Conservation (phyloP, 2,888 invertebrate genomes). For the Xestia sexstrigata region DNA sequence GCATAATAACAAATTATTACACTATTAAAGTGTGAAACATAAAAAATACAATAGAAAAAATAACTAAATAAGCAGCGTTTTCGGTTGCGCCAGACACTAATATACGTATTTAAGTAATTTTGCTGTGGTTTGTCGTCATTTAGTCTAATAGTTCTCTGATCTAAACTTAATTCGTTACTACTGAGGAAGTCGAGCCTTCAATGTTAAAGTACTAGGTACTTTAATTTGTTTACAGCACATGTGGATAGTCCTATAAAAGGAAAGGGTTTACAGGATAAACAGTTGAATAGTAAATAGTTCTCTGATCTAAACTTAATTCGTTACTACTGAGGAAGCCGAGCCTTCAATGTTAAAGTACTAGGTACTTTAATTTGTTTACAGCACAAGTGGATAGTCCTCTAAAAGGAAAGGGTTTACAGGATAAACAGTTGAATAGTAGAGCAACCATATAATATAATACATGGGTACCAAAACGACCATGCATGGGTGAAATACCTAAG, state of each 20-base stretch:
- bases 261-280: background rate
- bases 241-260: background rate
- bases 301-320: conserved; percentile 53
- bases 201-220: background rate
- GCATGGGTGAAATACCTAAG: background rate
- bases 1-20: conserved; percentile 56
- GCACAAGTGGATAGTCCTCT: background rate
- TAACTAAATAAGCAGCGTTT: conserved; percentile 44
- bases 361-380: background rate
- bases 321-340: conserved; percentile 32
- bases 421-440: background rate
- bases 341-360: conserved; percentile 2
- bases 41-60: conserved; percentile 45
- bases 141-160: conserved; percentile 48
- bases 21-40: conserved; percentile 49
- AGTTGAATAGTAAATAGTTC: conserved; percentile 43
- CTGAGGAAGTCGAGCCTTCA: conserved; percentile 26
- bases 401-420: background rate
- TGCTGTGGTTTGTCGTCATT: conserved; percentile 31
- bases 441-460: background rate
- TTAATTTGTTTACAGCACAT: background rate
- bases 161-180: conserved; percentile 49
- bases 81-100: conserved; percentile 26
- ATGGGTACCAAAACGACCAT: background rate
- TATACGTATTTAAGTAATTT: conserved; percentile 50